Conservation (phyloP, 2,113 vertebrate species). For the Myotis yumanensis region DNA sequence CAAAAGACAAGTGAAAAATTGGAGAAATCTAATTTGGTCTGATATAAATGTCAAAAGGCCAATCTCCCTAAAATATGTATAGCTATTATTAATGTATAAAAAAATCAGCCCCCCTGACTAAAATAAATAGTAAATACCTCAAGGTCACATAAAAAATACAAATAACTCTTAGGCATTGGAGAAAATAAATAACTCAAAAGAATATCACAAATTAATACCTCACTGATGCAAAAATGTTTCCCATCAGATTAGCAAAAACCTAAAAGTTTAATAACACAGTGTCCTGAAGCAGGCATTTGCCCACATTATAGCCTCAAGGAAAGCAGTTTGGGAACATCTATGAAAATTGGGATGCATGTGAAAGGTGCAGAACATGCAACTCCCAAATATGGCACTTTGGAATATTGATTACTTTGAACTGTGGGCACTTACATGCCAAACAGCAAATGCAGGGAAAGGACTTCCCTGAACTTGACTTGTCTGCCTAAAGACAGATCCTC, state of each 20-base stretch:
- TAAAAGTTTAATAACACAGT: neutral
- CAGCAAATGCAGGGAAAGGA: neutral
- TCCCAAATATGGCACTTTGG: neutral
- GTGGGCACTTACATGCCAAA: neutral
- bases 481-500: neutral
- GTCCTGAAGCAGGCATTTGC: neutral
- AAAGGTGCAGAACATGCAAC: neutral
- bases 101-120: neutral
- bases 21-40: neutral
- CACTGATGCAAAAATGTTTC: neutral
- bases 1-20: neutral
- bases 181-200: neutral
- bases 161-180: neutral
- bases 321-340: neutral
- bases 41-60: neutral
- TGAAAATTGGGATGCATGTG: neutral
- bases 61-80: neutral
- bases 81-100: neutral
- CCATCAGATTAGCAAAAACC: neutral
- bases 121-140: neutral
- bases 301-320: neutral
- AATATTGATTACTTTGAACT: neutral
- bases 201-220: neutral
- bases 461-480: neutral
- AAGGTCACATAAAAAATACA: neutral